These are phyloP conservation scores for Macaria liturata DNA, from an alignment of 2,888 invertebrate species.

Conservation along the genomic window DNA sequence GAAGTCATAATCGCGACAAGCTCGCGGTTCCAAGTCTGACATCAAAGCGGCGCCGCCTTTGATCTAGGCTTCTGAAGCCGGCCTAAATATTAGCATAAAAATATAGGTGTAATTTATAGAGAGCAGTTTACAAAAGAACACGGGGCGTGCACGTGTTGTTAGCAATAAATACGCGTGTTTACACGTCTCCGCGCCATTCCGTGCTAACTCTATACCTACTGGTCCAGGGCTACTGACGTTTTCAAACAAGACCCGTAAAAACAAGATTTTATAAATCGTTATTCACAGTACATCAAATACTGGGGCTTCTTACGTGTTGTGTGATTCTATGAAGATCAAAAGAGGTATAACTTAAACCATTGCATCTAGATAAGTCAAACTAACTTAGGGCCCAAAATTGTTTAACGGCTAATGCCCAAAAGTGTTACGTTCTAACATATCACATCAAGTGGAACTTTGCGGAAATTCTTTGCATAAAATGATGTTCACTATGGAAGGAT, in stretches of 20 bases:
- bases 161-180: slow-evolving; percentile 49
- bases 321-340: too few species aligned
- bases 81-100: slow-evolving; percentile 35
- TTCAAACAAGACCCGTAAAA: too few species aligned
- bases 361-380: too few species aligned
- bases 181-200: slow-evolving; percentile 44
- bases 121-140: slow-evolving; percentile 22
- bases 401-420: too few species aligned
- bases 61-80: slow-evolving; percentile 62
- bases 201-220: slow-evolving; percentile 25
- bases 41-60: slow-evolving; percentile 72
- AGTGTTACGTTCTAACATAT: too few species aligned
- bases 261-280: too few species aligned
- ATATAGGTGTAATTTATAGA: slow-evolving; percentile 34
- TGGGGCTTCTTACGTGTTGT: not conserved
- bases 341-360: too few species aligned
- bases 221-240: slow-evolving; percentile 9
- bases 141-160: slow-evolving; percentile 25
- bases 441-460: too few species aligned
- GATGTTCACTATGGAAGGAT: too few species aligned
- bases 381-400: too few species aligned
- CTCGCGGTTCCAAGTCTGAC: slow-evolving; percentile 51
- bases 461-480: too few species aligned
- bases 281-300: not conserved
- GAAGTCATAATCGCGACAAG: slow-evolving; percentile 57